A percentile compares a stretch with the other conserved stretches of the same genome.
Conservation (phyloP, 2,888 invertebrate genomes). For the Eupelmus urozonus region DNA sequence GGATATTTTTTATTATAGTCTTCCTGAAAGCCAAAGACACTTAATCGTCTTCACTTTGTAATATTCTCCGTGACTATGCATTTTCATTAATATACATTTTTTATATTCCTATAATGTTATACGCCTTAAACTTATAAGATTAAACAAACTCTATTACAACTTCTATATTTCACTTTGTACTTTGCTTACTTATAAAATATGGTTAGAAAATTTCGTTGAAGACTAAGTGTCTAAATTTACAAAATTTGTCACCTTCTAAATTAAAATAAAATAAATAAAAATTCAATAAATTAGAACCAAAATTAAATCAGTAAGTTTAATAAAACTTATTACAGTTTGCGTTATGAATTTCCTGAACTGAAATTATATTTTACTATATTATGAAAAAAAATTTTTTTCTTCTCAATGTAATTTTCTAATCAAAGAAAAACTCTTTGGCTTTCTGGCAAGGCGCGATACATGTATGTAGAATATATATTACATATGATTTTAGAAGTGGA, state of each 20-base stretch:
- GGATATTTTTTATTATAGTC: constrained; percentile 48
- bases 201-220: constrained; percentile 22
- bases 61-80: background rate
- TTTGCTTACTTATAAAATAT: constrained; percentile 18
- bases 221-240: background rate
- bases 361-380: constrained; percentile 1
- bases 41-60: background rate
- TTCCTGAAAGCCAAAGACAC: constrained; percentile 51
- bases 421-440: constrained; percentile 43
- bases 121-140: background rate
- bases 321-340: too few species aligned
- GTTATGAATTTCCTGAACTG: too few species aligned
- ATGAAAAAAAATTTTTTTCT: background rate
- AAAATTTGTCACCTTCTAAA: background rate
- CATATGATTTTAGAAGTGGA: constrained; percentile 55
- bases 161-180: constrained; percentile 28
- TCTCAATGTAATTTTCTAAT: constrained; percentile 27
- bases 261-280: background rate
- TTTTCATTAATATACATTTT: background rate
- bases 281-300: background rate
- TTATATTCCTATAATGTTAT: background rate
- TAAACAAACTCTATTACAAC: background rate
- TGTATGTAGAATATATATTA: too few species aligned
- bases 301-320: too few species aligned
- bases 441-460: constrained; percentile 32